Evolutionary conservation across 2,888 invertebrate species (phyloP).

Genomic region (Tethea ocularis): DNA sequence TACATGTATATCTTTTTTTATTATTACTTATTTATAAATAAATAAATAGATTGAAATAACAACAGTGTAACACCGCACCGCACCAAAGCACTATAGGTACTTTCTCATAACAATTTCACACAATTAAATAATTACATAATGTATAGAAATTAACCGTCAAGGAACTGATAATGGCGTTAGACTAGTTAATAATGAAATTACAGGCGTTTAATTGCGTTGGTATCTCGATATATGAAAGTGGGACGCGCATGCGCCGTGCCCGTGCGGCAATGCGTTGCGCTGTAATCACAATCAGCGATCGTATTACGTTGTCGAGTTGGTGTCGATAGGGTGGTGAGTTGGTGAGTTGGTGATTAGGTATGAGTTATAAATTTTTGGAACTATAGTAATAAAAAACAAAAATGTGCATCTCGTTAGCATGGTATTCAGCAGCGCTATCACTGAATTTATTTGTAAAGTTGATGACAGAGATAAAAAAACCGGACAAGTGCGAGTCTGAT

Average conservation of each 20-base stretch:
- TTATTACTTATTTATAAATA: no score
- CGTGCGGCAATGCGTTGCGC: slow-evolving; percentile 19
- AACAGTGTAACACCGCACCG: neutral
- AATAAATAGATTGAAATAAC: neutral
- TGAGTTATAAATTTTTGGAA: neutral
- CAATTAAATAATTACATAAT: slow-evolving; percentile 9
- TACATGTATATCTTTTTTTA: no score
- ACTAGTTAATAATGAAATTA: slow-evolving; percentile 50
- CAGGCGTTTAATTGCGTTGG: slow-evolving; percentile 38
- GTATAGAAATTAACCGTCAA: slow-evolving; percentile 30
- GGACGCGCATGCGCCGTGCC: slow-evolving; percentile 20
- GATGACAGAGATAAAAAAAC: no score
- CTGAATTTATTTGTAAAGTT: no score
- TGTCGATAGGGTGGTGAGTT: neutral
- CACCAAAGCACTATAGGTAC: neutral
- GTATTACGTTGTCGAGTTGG: neutral
- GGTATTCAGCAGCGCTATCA: no score
- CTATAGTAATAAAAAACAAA: no score
- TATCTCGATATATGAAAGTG: slow-evolving; percentile 32
- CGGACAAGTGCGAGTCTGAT: no score
- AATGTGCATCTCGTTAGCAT: no score
- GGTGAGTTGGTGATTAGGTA: neutral
- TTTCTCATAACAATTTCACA: slow-evolving; percentile 5
- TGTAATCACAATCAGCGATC: slow-evolving; percentile 23
- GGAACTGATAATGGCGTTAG: slow-evolving; percentile 29